These are phyloP conservation scores for Shinisaurus crocodilurus DNA, from an alignment of 2,113 vertebrate species.

Conservation along the genomic window DNA sequence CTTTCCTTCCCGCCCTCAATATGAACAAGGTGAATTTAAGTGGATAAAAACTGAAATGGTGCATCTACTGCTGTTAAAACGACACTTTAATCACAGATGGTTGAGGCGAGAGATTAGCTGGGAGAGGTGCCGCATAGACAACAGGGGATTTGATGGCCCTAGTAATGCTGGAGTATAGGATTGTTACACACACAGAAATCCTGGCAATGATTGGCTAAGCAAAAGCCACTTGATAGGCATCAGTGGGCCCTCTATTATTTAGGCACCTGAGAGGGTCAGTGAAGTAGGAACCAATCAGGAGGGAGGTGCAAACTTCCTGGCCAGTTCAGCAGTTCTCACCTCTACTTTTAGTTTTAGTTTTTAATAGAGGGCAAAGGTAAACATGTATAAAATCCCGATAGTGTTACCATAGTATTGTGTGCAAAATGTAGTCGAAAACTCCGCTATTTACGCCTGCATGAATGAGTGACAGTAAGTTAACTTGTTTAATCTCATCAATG, in stretches of 20 bases:
- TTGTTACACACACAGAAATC: constrained; percentile 26
- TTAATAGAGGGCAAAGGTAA: neutral
- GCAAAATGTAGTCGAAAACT: neutral
- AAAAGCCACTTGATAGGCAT: neutral
- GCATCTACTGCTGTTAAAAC: constrained; percentile 1
- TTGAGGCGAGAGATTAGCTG: neutral
- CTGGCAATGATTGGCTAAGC: constrained; percentile 17
- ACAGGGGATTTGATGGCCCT: neutral
- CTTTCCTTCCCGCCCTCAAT: neutral
- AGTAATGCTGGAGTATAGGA: neutral
- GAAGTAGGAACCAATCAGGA: neutral
- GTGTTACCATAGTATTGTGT: neutral
- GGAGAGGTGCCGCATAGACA: neutral
- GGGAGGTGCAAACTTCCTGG: neutral
- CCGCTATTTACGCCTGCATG: neutral
- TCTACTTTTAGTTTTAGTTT: no score
- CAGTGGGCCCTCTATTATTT: constrained; percentile 2
- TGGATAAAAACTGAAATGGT: neutral
- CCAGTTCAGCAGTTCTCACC: neutral
- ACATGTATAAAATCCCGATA: neutral
- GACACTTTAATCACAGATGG: constrained; percentile 21
- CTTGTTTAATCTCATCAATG: neutral
- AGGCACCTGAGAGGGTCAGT: constrained; percentile 15
- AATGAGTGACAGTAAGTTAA: neutral
- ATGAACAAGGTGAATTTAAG: neutral